Evolutionary conservation across 2,797 vertebrate species (phyloP), one percentile per base, ranked within the genome.

Genomic region (Aselliscus stoliczkanus): DNA sequence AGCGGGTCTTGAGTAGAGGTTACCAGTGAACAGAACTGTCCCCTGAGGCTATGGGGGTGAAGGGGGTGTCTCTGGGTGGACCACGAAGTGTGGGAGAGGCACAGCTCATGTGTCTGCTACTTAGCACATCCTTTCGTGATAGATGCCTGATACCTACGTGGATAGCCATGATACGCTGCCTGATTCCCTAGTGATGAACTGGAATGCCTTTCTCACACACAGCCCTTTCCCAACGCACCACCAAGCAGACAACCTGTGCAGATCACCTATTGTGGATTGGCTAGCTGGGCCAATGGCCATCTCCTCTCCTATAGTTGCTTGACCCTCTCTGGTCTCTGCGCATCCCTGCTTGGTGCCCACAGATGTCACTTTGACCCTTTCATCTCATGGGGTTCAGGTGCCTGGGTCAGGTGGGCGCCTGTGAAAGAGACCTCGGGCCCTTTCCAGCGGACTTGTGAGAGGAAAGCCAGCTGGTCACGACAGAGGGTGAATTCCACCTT

Each of bases 121-220:
- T 47, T 3, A 9, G 6, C 3, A 0, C 12, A 1, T 15, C 8
- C 2, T 1, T 50, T 39, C 14, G 27, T 6, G n/a, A 15, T 14
- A 23, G 44, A 6, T 21, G 29, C 50, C 5, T 21, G 0, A 3
- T 0, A 1, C 17, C n/a, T 7, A 23, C 4, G 0, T 3, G 29
- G 34, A 15, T 2, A n/a, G 58, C 15, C 11, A 0, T 1, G 62
- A 52, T 50, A 47, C 17, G 7, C 23, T 27, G 79, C 39, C 27
- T 0, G 37, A 7, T 21, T 56, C 58, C 50, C 37, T 2, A 0
- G 14, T 1, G 20, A 23, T 9, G 25, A 47, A 10, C 11, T 5
- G 65, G 44, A 13, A 25, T 6, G 39, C 31, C 58, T 56, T 39
- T 70, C 1, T 37, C 4, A 1, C 11, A 7, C 14, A 39, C 5